A percentile compares a stretch with the other conserved stretches of the same genome.
Conservation (phyloP, 1,140 invertebrate genomes). For the Belonocnema kinseyi region DNA sequence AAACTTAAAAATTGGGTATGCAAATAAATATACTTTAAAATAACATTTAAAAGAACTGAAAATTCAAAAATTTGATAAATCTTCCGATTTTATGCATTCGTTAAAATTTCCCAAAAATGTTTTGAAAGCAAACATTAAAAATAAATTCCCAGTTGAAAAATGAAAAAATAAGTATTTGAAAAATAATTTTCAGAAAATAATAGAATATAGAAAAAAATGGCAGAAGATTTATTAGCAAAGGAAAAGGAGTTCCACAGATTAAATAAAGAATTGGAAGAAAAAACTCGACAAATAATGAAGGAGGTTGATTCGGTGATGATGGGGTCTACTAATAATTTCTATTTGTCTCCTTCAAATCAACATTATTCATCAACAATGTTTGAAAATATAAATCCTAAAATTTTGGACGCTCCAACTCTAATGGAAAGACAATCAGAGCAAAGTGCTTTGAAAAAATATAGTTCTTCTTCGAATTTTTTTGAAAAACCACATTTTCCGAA, state of each 20-base stretch:
- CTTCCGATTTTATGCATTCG: too few species aligned
- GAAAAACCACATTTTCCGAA: not conserved
- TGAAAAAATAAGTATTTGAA: not conserved
- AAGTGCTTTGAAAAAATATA: not conserved
- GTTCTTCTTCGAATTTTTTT: not conserved
- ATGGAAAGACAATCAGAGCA: constrained; percentile 9
- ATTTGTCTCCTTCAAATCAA: not conserved
- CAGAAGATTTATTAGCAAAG: constrained; percentile 56
- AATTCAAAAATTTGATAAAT: too few species aligned
- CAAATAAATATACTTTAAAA: too few species aligned
- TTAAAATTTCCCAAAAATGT: too few species aligned
- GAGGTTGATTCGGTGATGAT: constrained; percentile 72
- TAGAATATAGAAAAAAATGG: constrained; percentile 31
- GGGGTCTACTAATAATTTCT: constrained; percentile 1
- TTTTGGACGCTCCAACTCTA: constrained; percentile 17
- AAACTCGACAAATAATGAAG: constrained; percentile 71
- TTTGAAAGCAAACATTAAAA: too few species aligned
- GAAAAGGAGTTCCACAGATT: constrained; percentile 74
- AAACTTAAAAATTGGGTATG: too few species aligned
- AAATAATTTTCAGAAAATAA: not conserved
- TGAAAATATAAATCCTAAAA: not conserved
- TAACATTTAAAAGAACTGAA: too few species aligned
- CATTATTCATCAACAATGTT: not conserved
- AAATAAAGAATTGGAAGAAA: constrained; percentile 74
- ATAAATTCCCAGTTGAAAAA: too few species aligned